phyloP scores from a whole-genome alignment of 1,140 invertebrate species.

The Alviniconcha marisindica region DNA sequence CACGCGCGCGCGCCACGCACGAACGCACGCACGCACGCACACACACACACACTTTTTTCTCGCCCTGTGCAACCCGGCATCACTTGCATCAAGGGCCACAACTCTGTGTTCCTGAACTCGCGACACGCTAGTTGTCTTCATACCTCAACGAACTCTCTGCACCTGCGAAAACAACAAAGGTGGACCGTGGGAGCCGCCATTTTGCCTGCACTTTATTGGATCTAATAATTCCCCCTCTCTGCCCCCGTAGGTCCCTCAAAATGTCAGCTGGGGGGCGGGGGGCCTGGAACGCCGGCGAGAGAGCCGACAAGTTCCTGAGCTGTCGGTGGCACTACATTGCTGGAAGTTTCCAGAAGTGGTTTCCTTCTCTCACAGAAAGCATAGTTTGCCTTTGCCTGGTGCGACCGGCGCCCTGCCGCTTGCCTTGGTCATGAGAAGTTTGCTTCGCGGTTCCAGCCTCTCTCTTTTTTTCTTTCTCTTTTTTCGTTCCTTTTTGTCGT shows the following conservation, averaged over 20 bases:
- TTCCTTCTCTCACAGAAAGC: neutral
- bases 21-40: no score
- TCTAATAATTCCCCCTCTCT: neutral
- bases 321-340: neutral
- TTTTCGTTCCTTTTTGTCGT: no score
- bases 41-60: no score
- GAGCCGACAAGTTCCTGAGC: neutral
- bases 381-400: conserved; percentile 2
- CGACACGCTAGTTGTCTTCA: no score
- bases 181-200: conserved; percentile 15
- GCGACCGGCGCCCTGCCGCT: neutral
- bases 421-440: no score
- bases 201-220: conserved; percentile 2
- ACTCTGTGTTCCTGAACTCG: no score
- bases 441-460: no score
- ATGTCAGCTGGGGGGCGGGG: neutral
- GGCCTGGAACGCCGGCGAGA: neutral
- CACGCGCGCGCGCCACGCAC: no score
- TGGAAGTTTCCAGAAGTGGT: conserved; percentile 3
- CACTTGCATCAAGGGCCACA: no score
- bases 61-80: no score
- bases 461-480: no score
- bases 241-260: conserved; percentile 4
- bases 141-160: neutral
- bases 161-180: conserved; percentile 12